Evolutionary conservation across 2,888 invertebrate genomes (phyloP).

Genomic region (Chydorus sphaericus): DNA sequence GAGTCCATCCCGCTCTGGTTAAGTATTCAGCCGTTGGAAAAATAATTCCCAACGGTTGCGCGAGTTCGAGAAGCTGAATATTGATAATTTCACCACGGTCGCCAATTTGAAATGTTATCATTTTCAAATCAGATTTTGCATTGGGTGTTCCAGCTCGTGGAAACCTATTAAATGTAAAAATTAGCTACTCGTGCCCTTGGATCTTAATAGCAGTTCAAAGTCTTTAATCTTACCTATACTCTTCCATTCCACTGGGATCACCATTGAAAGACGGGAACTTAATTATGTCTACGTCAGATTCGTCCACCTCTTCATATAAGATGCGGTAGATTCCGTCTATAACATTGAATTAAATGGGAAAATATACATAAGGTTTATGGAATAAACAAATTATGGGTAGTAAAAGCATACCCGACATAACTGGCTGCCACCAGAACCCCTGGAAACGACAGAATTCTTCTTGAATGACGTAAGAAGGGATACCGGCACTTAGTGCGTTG

Average conservation of each 20-base stretch:
- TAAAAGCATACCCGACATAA: constrained; percentile 39
- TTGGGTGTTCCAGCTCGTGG: constrained; percentile 79
- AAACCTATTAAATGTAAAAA: constrained; percentile 38
- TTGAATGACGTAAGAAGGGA: constrained; percentile 96
- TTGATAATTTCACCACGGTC: constrained; percentile 52
- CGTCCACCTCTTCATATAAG: constrained; percentile 41
- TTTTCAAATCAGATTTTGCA: constrained; percentile 72
- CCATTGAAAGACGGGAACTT: constrained; percentile 72
- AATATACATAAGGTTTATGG: neutral
- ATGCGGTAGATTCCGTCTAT: constrained; percentile 28
- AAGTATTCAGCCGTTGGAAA: constrained; percentile 94
- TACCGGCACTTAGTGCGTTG: constrained; percentile 77
- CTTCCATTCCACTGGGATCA: constrained; percentile 63
- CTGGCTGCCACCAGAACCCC: constrained; percentile 97
- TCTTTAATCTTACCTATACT: constrained; percentile 32
- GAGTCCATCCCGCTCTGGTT: constrained; percentile 88
- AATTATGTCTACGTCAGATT: constrained; percentile 72
- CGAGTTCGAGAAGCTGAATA: constrained; percentile 56
- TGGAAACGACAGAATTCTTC: constrained; percentile 94
- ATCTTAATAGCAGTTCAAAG: no score
- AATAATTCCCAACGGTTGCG: constrained; percentile 56
- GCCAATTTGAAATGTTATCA: constrained; percentile 58
- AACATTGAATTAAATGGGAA: constrained; percentile 15
- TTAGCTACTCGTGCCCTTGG: no score
- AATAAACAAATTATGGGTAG: neutral